These are phyloP conservation scores for Isurus oxyrinchus DNA, from an alignment of 2,113 vertebrate species.

Conservation along the genomic window DNA sequence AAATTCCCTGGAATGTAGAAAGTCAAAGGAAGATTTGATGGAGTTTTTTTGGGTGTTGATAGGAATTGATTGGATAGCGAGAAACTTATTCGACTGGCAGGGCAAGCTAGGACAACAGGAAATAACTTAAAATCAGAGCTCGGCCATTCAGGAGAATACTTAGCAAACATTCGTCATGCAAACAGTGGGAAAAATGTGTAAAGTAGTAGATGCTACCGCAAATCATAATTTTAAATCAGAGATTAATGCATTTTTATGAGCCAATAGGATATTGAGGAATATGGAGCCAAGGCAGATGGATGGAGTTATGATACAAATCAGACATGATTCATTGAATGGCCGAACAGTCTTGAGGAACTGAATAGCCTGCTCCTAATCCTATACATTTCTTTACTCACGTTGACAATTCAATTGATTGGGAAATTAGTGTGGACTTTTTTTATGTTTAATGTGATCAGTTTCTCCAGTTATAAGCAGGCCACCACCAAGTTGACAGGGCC, in stretches of 20 bases:
- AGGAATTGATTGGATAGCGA: neutral
- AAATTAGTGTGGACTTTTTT: neutral
- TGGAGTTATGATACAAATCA: neutral
- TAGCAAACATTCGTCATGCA: neutral
- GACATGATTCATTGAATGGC: neutral
- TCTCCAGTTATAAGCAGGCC: neutral
- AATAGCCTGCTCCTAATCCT: neutral
- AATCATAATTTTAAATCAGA: neutral
- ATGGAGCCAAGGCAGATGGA: neutral
- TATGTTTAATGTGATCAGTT: neutral
- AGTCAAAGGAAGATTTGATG: neutral
- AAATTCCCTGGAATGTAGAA: neutral
- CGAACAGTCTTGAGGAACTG: neutral
- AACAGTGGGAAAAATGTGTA: neutral
- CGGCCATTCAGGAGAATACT: neutral
- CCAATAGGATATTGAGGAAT: neutral
- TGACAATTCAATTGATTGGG: neutral
- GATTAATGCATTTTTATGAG: neutral
- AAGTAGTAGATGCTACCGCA: neutral
- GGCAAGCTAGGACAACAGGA: neutral
- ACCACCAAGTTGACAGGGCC: neutral
- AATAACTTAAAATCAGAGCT: neutral
- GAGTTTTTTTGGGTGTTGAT: neutral
- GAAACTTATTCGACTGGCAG: too few species aligned
- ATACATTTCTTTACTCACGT: neutral